These are phyloP conservation scores for Hippocampus guttulatus DNA, from an alignment of 2,113 vertebrate species.

Conservation along the genomic window DNA sequence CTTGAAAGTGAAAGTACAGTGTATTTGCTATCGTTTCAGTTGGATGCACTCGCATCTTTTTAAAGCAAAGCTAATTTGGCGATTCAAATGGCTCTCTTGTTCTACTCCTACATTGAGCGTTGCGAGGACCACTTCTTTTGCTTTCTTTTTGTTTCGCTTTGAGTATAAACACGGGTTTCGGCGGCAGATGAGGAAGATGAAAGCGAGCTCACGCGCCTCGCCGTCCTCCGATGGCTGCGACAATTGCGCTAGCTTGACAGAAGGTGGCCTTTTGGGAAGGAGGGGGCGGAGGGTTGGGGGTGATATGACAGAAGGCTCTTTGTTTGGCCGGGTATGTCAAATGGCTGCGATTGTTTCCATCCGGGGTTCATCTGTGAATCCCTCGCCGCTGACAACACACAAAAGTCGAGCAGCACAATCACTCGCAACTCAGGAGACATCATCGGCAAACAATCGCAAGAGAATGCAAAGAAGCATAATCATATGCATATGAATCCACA, in stretches of 20 bases:
- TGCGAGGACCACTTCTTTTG: background rate
- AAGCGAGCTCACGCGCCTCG: constrained; percentile 26
- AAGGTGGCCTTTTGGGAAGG: constrained; percentile 16
- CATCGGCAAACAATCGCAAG: constrained; percentile 37
- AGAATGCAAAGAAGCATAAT: constrained; percentile 4
- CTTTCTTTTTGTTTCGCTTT: background rate
- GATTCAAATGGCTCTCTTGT: too few relatives aligned
- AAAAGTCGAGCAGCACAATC: constrained; percentile 4
- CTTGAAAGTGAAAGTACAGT: too few relatives aligned
- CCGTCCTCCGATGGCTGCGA: constrained; percentile 34
- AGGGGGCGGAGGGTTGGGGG: background rate
- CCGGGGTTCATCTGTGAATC: constrained; percentile 19
- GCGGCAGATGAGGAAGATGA: constrained; percentile 44
- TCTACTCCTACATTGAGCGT: too few relatives aligned
- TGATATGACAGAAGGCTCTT: constrained; percentile 22
- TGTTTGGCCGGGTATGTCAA: constrained; percentile 44
- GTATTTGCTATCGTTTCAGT: too few relatives aligned
- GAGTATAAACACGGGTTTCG: constrained; percentile 14
- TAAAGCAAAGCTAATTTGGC: too few relatives aligned
- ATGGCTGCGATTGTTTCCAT: constrained; percentile 42
- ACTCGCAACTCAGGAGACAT: constrained; percentile 48
- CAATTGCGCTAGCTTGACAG: constrained; percentile 54
- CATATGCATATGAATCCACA: background rate
- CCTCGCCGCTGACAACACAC: constrained; percentile 42
- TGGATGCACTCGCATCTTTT: too few relatives aligned